Conservation (phyloP, 2,113 vertebrate species). For the Anarhynchus alexandrinus region DNA sequence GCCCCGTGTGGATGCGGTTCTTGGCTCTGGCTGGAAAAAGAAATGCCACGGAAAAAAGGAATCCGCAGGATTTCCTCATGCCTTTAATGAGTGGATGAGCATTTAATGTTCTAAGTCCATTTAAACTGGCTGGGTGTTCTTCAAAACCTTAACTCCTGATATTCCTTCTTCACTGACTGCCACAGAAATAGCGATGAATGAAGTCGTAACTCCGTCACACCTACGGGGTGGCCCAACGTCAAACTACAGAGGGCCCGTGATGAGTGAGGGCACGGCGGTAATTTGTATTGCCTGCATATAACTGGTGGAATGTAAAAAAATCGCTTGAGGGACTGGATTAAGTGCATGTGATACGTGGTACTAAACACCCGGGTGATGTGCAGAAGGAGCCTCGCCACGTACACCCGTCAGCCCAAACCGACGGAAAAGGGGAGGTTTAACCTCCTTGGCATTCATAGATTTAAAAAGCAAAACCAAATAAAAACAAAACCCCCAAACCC, state of each 20-base stretch:
- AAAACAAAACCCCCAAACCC: neutral
- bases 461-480: neutral
- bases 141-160: too few species aligned
- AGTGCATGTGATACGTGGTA: neutral
- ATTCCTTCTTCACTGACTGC: too few species aligned
- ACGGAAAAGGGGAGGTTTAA: neutral
- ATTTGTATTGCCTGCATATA: neutral
- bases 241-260: rapidly evolving
- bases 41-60: too few species aligned
- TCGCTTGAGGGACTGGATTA: neutral
- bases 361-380: neutral
- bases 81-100: too few species aligned
- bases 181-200: too few species aligned
- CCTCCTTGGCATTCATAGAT: neutral
- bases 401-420: neutral
- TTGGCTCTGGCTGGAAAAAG: too few species aligned
- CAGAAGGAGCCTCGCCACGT: neutral
- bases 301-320: neutral
- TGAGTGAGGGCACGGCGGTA: neutral
- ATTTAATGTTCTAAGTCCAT: too few species aligned
- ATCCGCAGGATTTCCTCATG: too few species aligned
- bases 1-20: too few species aligned
- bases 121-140: too few species aligned
- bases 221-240: neutral
- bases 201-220: neutral